These are phyloP conservation scores for Gerris lacustris DNA, from an alignment of 2,888 invertebrate species.

Conservation along the genomic window DNA sequence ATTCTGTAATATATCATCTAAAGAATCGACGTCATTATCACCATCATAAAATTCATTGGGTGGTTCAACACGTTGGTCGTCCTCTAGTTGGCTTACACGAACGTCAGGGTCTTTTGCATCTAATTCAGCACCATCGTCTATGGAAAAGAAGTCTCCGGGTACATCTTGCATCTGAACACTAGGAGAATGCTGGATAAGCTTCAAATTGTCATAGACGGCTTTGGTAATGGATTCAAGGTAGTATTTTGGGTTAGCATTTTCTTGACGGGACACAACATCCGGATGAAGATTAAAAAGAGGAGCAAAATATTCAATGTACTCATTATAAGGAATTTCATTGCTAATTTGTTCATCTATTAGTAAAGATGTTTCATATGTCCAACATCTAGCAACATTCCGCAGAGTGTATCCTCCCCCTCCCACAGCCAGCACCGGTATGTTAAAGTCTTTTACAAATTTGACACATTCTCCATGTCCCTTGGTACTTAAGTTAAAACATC, in stretches of 20 bases:
- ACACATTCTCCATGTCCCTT: slow-evolving; percentile 97
- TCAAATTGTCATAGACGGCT: slow-evolving; percentile 82
- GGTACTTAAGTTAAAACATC: slow-evolving; percentile 90
- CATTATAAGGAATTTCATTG: slow-evolving; percentile 89
- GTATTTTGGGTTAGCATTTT: slow-evolving; percentile 90
- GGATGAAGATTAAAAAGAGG: slow-evolving; percentile 95
- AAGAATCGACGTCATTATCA: slow-evolving; percentile 52
- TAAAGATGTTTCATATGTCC: slow-evolving; percentile 96
- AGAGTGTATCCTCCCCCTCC: slow-evolving; percentile 78
- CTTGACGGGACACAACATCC: slow-evolving; percentile 71
- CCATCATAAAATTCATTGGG: slow-evolving; percentile 83
- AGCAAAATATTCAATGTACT: slow-evolving; percentile 93
- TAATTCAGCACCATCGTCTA: slow-evolving; percentile 20
- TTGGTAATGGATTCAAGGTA: slow-evolving; percentile 80
- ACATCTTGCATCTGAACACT: slow-evolving; percentile 96
- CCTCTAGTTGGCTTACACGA: slow-evolving; percentile 59
- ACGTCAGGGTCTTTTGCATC: slow-evolving; percentile 59
- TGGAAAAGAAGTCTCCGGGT: slow-evolving; percentile 47
- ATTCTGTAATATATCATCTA: too few species aligned
- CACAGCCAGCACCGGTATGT: slow-evolving; percentile 81
- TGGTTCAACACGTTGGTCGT: slow-evolving; percentile 69
- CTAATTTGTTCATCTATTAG: slow-evolving; percentile 84
- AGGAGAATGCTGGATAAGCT: slow-evolving; percentile 85
- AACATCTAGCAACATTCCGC: slow-evolving; percentile 92
- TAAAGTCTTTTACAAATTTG: slow-evolving; percentile 81